Base-by-base conservation (phyloP, 1,140 invertebrate genomes). In the Drosophila lowei region DNA sequence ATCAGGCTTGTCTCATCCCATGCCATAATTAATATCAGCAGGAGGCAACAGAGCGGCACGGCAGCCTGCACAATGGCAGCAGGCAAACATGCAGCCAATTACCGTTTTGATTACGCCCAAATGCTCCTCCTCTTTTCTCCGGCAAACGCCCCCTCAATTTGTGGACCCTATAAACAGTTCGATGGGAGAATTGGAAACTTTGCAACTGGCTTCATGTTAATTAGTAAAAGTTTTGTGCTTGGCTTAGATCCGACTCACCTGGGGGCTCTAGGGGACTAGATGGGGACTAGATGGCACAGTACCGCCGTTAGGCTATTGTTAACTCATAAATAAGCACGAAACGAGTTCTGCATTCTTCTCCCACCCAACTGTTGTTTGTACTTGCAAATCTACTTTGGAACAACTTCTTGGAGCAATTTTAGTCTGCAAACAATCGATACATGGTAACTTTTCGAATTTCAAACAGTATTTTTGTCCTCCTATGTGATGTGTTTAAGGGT, bases 51-150 rank as follows among this genome's bases (percentile, higher is more conserved):
- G 30, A 38, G 16, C 30, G 30, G 49, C 41, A 55, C 23, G 47
- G 42, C 42, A 61, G 43, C 65, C 53, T 61, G 57, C 70, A 72
- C 70, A 72, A 72, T 72, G 48, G 28, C 65, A 70, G 38, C 60
- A 64, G 21, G 60, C 16, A 64, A 67, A 72, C 68, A 62, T 63
- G 68, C 23, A 53, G 46, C 52, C 68, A 63, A 72, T 72, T 72
- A 72, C 58, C 70, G 56, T 49, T 72, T 72, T 55, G 70, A 72
- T 72, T 72, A 72, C 52, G 50, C 44, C 18, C 57, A 44, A 34
- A 30, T 50, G 23, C 44, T 21, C 46, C 38, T 9, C 16, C 55
- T 61, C 56, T 52, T 60, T 21, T 13, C 23, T 11, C 46, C 13
- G 6, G 38, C 55, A 38, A 52, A 55, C 58, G 57, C 68, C 28